Percentiles rank a stretch among this genome's conserved stretches.
Evolutionary conservation across 1,140 invertebrate genomes (phyloP).

Genomic region (Lutraria rhynchaena): DNA sequence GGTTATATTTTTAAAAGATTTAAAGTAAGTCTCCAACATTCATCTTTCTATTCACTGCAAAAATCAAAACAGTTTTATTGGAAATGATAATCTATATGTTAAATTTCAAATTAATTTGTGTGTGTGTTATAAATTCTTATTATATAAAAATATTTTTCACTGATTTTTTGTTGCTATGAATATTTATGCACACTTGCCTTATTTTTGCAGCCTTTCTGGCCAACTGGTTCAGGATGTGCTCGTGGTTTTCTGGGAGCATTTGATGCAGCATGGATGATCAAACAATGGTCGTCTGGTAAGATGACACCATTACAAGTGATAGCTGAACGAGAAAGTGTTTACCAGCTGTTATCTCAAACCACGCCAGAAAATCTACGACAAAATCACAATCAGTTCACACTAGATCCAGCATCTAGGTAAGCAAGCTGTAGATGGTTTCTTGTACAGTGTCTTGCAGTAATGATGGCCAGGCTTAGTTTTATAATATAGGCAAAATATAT

Average conservation of each 20-base stretch:
- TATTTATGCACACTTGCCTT: background rate
- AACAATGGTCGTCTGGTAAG: conserved; percentile 89
- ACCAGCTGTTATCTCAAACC: conserved; percentile 94
- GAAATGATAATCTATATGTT: too few relatives aligned
- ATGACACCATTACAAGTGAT: conserved; percentile 85
- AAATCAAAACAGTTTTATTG: too few relatives aligned
- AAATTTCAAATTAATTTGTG: background rate
- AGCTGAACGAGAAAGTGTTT: conserved; percentile 97
- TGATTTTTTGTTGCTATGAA: too few relatives aligned
- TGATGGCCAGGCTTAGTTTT: too few relatives aligned
- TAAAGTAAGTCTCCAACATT: too few relatives aligned
- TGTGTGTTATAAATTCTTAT: too few relatives aligned
- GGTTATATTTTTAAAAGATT: too few relatives aligned
- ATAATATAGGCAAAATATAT: too few relatives aligned
- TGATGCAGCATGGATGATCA: conserved; percentile 97
- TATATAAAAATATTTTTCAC: too few relatives aligned
- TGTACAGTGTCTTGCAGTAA: too few relatives aligned
- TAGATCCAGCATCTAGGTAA: conserved; percentile 92
- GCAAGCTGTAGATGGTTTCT: background rate
- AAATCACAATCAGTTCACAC: conserved; percentile 92
- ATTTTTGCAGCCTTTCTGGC: conserved; percentile 95
- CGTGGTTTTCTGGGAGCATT: conserved; percentile 97
- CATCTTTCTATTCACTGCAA: too few relatives aligned
- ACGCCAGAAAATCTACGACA: conserved; percentile 97
- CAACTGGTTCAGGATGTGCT: conserved; percentile 98